Base-by-base conservation (phyloP, 1,140 invertebrate species). In the Heliconius nattereri region DNA sequence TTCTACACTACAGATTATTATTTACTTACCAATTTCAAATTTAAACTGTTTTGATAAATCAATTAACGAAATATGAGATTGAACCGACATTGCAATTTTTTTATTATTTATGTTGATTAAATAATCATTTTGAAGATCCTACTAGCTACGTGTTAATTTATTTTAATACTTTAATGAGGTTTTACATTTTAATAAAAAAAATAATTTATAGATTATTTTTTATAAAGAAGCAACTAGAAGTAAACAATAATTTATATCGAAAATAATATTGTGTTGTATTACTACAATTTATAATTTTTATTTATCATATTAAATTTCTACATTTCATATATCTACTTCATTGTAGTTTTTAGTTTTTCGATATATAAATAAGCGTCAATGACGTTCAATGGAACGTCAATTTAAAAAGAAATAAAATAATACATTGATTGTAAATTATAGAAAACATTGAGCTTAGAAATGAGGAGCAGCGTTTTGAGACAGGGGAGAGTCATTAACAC, bases 21-120 rank as follows among this genome's bases (percentile, higher is more conserved):
- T 8, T 20, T 70, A 76, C 88, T 85, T 82, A 94, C 92, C 92
- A 72, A 93, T 91, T 82, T 90, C 85, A 86, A 92, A 93, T 73
- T 86, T 86, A 71, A 94, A 87, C 84, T 92, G 92, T 82, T 90
- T 84, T 57, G 87, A 83, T 85, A 94, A 88, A 84, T 94, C 88
- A 81, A 94, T 87, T 80, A 94, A 83, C 26, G 90, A 90, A 76
- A 93, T 82, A 76, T 87, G 76, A 74, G 84, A 85, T 70, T 79
- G 60, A 73, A 60, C 23, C 37, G 82, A 78, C 84, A 83, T 73
- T 78, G 40, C 16, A 78, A 71, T 73, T 75, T 29, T 71, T 75
- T 71, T 70, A 52, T 75, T 35, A 40, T 40, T 72, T 72, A 20
- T 71, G 19, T 77, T 66, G 23, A 66, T 66, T 11, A 9, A 23